Percentiles rank a stretch among this genome's conserved stretches.
Conservation (phyloP, 37 sponge, comb jelly and placozoan genomes). For the Hexactinellida sp. region DNA sequence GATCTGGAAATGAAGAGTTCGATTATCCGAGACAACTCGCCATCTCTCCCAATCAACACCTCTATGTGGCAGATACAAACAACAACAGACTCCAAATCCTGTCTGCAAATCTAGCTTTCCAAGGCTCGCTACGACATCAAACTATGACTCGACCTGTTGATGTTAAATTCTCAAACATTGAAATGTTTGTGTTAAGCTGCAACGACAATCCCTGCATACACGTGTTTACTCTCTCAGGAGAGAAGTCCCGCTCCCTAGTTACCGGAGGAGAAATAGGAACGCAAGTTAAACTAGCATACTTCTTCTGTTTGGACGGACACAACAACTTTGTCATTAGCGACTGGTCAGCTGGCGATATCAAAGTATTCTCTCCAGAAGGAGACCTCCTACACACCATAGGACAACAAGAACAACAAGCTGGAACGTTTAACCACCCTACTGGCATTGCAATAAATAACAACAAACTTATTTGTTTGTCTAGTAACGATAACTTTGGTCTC, state of each 20-base stretch:
- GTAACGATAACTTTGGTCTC: neutral
- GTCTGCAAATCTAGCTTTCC: neutral
- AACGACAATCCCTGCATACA: neutral
- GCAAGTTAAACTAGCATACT: neutral
- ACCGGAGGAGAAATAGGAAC: neutral
- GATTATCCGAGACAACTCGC: neutral
- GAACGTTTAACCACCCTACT: neutral
- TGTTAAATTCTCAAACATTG: neutral
- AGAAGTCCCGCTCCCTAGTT: neutral
- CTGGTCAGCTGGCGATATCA: neutral
- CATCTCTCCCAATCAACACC: neutral
- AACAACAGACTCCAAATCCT: conserved; percentile 6
- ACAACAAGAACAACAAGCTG: neutral
- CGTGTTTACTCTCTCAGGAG: neutral
- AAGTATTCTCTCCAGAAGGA: conserved; percentile 9
- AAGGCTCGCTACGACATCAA: neutral
- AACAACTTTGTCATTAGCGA: neutral
- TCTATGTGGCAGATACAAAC: neutral
- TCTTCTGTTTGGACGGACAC: neutral
- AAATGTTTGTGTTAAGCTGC: neutral
- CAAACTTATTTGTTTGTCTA: neutral
- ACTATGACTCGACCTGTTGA: neutral
- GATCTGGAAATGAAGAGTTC: neutral
- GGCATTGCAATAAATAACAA: neutral
- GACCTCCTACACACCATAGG: conserved; percentile 7